Evolutionary conservation across 92 coral and sea anemone species (phyloP).

Genomic region (Palythoa heliodiscus): DNA sequence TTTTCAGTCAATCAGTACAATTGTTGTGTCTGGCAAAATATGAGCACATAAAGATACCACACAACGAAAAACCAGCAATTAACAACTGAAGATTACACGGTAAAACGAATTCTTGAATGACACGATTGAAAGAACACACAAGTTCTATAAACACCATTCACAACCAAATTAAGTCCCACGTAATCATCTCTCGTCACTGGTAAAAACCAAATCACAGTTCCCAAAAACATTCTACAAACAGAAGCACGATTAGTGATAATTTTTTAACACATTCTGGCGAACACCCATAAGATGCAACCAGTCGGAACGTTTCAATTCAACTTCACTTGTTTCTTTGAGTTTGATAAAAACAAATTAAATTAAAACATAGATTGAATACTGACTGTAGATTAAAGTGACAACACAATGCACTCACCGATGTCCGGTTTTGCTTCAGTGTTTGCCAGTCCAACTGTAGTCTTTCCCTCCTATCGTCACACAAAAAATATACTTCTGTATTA

Average conservation of each 20-base stretch:
- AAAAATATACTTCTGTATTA: neutral
- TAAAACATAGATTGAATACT: neutral
- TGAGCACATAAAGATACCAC: too few species aligned
- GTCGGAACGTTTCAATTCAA: conserved; percentile 11
- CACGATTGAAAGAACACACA: too few species aligned
- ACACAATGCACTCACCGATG: conserved; percentile 62
- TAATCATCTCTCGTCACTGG: too few species aligned
- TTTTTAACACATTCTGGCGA: neutral
- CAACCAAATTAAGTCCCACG: too few species aligned
- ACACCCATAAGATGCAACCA: neutral
- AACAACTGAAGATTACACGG: too few species aligned
- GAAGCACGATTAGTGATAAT: neutral
- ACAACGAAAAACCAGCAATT: too few species aligned
- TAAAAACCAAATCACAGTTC: too few species aligned
- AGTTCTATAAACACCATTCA: too few species aligned
- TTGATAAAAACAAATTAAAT: neutral
- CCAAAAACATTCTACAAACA: too few species aligned
- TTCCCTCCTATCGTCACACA: conserved; percentile 76
- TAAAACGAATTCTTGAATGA: too few species aligned
- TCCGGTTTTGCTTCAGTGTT: conserved; percentile 78
- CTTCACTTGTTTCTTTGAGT: neutral
- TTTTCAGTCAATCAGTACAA: too few species aligned
- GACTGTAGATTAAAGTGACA: neutral
- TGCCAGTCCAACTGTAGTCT: conserved; percentile 89
- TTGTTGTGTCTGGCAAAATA: too few species aligned